Percentiles rank a stretch among this genome's conserved stretches.
Evolutionary conservation across 2,797 vertebrate genomes (phyloP).

Genomic region (Hybognathus amarus): DNA sequence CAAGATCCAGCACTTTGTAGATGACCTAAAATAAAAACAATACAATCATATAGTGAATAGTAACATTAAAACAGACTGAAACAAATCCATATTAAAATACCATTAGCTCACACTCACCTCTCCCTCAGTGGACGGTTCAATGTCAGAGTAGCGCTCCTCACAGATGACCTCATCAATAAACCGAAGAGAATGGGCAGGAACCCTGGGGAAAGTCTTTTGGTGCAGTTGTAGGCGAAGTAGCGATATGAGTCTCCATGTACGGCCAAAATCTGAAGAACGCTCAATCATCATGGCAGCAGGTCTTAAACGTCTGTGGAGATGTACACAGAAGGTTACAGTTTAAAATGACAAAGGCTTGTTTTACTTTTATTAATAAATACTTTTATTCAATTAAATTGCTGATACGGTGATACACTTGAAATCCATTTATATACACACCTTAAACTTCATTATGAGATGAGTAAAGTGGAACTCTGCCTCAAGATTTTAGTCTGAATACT

Average conservation of each 20-base stretch:
- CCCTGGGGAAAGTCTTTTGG: slow-evolving; percentile 79
- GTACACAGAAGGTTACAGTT: neutral
- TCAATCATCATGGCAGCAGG: slow-evolving; percentile 89
- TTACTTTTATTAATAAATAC: neutral
- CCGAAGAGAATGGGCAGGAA: slow-evolving; percentile 70
- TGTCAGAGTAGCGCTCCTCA: slow-evolving; percentile 88
- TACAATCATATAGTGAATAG: slow-evolving; percentile 4
- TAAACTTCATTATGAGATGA: slow-evolving; percentile 91
- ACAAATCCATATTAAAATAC: neutral
- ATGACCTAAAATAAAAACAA: slow-evolving; percentile 79
- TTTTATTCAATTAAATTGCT: neutral
- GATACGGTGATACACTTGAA: neutral
- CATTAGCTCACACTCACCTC: slow-evolving; percentile 73
- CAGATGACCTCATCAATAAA: slow-evolving; percentile 84
- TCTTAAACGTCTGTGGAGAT: slow-evolving; percentile 81
- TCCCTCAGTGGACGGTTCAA: slow-evolving; percentile 86
- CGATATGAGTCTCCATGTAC: slow-evolving; percentile 83
- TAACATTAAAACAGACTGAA: neutral
- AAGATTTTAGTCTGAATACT: slow-evolving; percentile 85
- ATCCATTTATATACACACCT: slow-evolving; percentile 69
- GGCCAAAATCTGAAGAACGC: slow-evolving; percentile 81
- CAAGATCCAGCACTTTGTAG: slow-evolving; percentile 91
- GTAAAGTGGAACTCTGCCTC: slow-evolving; percentile 90
- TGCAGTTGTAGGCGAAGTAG: slow-evolving; percentile 89
- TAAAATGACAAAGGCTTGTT: neutral